A percentile compares a stretch with the other conserved stretches of the same genome.
phyloP scores from a whole-genome alignment of 2,888 invertebrate species.

The Melanchra persicariae region DNA sequence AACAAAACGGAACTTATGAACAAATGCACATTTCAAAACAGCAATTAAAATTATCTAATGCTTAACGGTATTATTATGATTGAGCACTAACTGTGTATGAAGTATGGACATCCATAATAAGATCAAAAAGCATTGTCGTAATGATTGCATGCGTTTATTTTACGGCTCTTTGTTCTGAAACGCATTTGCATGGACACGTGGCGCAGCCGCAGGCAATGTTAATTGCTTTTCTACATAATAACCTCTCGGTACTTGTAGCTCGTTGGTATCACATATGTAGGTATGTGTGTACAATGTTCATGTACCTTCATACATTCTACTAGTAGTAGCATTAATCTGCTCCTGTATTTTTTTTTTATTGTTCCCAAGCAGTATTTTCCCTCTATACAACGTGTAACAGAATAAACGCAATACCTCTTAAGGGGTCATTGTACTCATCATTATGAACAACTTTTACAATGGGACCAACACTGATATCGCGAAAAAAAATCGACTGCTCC shows the following conservation, averaged over 20 bases:
- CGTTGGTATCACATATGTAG: conserved; percentile 31
- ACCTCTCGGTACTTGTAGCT: conserved; percentile 50
- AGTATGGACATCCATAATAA: conserved; percentile 73
- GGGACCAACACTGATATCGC: too few species aligned
- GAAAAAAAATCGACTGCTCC: too few species aligned
- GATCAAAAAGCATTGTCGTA: conserved; percentile 75
- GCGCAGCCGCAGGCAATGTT: conserved; percentile 69
- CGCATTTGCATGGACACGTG: conserved; percentile 77
- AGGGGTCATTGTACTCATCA: too few species aligned
- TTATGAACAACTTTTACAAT: too few species aligned
- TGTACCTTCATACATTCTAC: conserved; percentile 12
- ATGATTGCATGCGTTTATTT: conserved; percentile 74
- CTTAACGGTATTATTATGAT: conserved; percentile 53
- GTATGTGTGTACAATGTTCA: neutral
- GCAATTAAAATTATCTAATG: conserved; percentile 63
- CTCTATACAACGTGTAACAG: too few species aligned
- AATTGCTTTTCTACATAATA: conserved; percentile 72
- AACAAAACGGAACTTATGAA: conserved; percentile 48
- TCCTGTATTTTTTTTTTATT: neutral
- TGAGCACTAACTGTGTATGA: conserved; percentile 64
- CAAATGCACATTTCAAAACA: conserved; percentile 51
- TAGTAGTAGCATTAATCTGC: neutral
- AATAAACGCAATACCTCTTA: too few species aligned
- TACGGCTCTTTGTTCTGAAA: conserved; percentile 79
- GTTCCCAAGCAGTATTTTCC: neutral